phyloP scores from a whole-genome alignment of 2,888 invertebrate genomes.

The Cerastis rubricosa region DNA sequence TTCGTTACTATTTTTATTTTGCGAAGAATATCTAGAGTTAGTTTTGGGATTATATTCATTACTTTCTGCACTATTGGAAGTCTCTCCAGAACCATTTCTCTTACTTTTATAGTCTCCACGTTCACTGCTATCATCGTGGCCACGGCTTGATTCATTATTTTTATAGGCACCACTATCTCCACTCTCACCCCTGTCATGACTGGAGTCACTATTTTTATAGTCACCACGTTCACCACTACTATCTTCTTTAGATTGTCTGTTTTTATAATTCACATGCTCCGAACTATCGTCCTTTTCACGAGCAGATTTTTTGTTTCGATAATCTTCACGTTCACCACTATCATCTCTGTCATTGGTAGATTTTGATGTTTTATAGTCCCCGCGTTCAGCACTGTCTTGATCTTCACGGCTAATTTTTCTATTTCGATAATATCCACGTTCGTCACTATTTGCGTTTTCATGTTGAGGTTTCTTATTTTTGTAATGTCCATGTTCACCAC shows the following conservation, averaged over 20 bases:
- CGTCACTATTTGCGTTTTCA: slow-evolving; percentile 22
- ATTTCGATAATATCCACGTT: slow-evolving; percentile 25
- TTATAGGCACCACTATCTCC: slow-evolving; percentile 32
- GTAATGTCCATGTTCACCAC: slow-evolving; percentile 43
- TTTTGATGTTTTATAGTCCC: slow-evolving; percentile 20
- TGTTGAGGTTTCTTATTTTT: slow-evolving; percentile 16
- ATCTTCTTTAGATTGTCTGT: slow-evolving; percentile 39
- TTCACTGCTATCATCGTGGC: slow-evolving; percentile 46
- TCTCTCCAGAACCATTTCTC: slow-evolving; percentile 20
- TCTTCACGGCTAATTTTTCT: slow-evolving; percentile 7
- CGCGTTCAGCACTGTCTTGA: slow-evolving; percentile 35
- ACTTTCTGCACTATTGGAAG: slow-evolving; percentile 53
- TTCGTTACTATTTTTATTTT: slow-evolving; percentile 34
- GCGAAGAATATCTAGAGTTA: slow-evolving; percentile 37
- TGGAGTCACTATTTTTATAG: slow-evolving; percentile 44
- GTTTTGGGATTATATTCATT: slow-evolving; percentile 36
- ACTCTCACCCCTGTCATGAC: slow-evolving; percentile 31
- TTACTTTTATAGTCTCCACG: slow-evolving; percentile 38
- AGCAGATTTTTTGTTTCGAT: slow-evolving; percentile 25
- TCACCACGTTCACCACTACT: slow-evolving; percentile 36
- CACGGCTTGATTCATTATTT: slow-evolving; percentile 19
- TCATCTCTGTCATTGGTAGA: slow-evolving; percentile 15
- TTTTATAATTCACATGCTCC: slow-evolving; percentile 61
- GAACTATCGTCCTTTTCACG: slow-evolving; percentile 61
- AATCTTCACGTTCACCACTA: slow-evolving; percentile 44